phyloP scores from a whole-genome alignment of 1,140 invertebrate genomes.

The Telenomus remus region DNA sequence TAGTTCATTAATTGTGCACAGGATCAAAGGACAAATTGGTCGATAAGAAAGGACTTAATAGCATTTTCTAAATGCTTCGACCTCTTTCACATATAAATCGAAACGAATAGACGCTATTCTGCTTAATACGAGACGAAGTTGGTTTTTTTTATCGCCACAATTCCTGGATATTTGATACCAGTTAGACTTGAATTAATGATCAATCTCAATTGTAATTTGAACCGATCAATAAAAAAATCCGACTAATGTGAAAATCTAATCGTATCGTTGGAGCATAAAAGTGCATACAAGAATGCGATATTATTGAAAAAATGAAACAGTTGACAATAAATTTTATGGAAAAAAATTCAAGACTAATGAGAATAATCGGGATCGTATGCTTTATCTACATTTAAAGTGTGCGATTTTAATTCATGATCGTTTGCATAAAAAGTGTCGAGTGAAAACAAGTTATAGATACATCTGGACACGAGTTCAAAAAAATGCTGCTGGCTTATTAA shows the following conservation, averaged over 20 bases:
- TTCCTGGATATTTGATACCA: constrained; percentile 12
- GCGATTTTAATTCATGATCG: constrained; percentile 42
- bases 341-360: too few relatives aligned
- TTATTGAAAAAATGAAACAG: neutral
- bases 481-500: constrained; percentile 55
- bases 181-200: constrained; percentile 19
- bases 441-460: constrained; percentile 53
- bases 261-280: too few relatives aligned
- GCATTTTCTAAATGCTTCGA: constrained; percentile 54
- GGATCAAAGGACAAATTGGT: constrained; percentile 59
- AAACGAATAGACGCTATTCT: constrained; percentile 38
- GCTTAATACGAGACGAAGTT: constrained; percentile 20
- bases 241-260: constrained; percentile 6
- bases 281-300: too few relatives aligned
- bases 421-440: constrained; percentile 52
- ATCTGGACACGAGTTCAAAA: constrained; percentile 41
- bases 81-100: constrained; percentile 20
- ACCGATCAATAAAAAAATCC: constrained; percentile 16
- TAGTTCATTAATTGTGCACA: constrained; percentile 58
- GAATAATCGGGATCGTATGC: too few relatives aligned
- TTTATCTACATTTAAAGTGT: constrained; percentile 10
- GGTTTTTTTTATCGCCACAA: constrained; percentile 14
- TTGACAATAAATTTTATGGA: too few relatives aligned
- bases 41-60: constrained; percentile 57
- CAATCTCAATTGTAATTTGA: constrained; percentile 21